A percentile compares a stretch with the other conserved stretches of the same genome.
Conservation (phyloP, 2,113 vertebrate genomes). For the Prochilodus magdalenae region DNA sequence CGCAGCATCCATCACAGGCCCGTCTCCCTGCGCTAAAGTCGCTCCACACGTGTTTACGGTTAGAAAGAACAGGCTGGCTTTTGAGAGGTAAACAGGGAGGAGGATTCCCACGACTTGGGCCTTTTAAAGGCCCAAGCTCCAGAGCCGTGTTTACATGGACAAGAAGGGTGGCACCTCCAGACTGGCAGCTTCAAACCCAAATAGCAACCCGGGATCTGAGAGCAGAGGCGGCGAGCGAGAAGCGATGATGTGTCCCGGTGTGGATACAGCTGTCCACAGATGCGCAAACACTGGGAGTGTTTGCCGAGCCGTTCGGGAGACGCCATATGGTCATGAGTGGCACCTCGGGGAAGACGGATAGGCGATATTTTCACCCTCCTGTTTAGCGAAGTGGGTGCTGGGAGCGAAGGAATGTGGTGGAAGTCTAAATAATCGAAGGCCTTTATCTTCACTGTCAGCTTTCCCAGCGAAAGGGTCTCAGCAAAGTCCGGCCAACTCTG, state of each 20-base stretch:
- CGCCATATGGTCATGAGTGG: slow-evolving; percentile 39
- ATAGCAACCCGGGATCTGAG: slow-evolving; percentile 45
- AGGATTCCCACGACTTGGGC: slow-evolving; percentile 53
- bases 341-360: slow-evolving; percentile 18
- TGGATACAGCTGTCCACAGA: slow-evolving; percentile 53
- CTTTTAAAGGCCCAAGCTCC: slow-evolving; percentile 41
- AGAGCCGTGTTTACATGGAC: slow-evolving; percentile 62
- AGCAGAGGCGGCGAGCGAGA: background rate
- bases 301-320: slow-evolving; percentile 26
- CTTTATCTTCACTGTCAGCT: background rate
- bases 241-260: slow-evolving; percentile 25
- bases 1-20: slow-evolving; percentile 35
- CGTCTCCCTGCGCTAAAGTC: slow-evolving; percentile 15
- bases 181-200: slow-evolving; percentile 48
- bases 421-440: background rate
- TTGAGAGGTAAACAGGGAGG: slow-evolving; percentile 46
- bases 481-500: background rate
- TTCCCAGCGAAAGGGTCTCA: background rate
- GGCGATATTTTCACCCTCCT: background rate
- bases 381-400: slow-evolving; percentile 1
- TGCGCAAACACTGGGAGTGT: slow-evolving; percentile 46
- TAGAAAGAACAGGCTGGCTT: slow-evolving; percentile 1
- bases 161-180: slow-evolving; percentile 31
- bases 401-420: background rate
- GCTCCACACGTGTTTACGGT: slow-evolving; percentile 39